Conservation (phyloP, 2,888 invertebrate genomes). For the Leptarthrus brevirostris region DNA sequence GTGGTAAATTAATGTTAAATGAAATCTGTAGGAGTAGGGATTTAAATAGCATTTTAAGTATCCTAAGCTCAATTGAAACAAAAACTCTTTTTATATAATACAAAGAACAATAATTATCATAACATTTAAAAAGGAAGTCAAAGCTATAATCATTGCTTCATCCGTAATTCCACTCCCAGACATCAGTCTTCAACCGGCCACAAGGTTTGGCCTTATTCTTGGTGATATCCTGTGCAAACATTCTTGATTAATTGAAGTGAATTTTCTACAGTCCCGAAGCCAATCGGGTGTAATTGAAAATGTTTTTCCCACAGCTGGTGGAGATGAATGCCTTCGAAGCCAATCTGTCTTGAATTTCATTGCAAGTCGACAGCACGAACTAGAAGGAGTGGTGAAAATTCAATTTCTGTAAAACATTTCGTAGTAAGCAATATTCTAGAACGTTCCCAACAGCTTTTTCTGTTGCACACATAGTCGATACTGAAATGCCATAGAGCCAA, state of each 20-base stretch:
- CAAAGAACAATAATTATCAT: too few relatives aligned
- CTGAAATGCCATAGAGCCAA: too few relatives aligned
- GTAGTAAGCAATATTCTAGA: neutral
- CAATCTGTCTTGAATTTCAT: neutral
- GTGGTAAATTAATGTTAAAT: too few relatives aligned
- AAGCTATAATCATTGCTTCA: neutral
- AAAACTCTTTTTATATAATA: too few relatives aligned
- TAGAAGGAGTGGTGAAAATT: constrained; percentile 1
- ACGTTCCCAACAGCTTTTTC: neutral
- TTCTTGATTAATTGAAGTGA: neutral
- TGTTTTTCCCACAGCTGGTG: neutral
- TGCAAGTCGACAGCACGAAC: neutral
- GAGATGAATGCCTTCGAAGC: neutral
- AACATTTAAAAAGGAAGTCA: neutral
- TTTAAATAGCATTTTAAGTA: neutral
- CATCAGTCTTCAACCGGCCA: too few relatives aligned
- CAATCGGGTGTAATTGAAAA: neutral
- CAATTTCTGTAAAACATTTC: neutral
- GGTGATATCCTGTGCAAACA: neutral
- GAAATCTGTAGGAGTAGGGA: neutral
- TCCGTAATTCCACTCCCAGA: neutral
- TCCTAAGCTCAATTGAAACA: neutral
- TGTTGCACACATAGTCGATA: too few relatives aligned
- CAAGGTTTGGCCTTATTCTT: too few relatives aligned
- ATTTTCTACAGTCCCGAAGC: neutral